Conservation (phyloP, 2,113 vertebrate genomes). For the Dicerorhinus sumatrensis region DNA sequence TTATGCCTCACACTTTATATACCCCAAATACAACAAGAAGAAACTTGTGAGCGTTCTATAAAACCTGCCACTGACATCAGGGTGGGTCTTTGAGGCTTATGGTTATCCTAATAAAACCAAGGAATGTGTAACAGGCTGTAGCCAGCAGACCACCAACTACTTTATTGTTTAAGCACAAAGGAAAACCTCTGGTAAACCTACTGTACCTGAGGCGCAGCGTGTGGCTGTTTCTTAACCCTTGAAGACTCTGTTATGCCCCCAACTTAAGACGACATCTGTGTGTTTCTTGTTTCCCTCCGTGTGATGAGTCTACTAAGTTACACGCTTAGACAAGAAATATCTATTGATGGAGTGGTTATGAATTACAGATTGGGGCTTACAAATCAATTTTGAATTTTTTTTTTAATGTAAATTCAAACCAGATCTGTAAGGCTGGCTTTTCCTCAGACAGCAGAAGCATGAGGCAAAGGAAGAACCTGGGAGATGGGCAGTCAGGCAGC, state of each 20-base stretch:
- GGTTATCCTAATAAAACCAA: conserved; percentile 88
- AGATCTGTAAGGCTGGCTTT: conserved; percentile 55
- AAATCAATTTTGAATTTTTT: conserved; percentile 62
- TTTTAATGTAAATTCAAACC: conserved; percentile 70
- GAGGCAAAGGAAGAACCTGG: neutral
- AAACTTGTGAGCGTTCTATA: conserved; percentile 84
- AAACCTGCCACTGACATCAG: conserved; percentile 83
- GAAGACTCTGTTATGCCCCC: neutral
- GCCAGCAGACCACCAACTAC: conserved; percentile 87
- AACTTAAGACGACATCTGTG: neutral
- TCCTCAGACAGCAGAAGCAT: neutral
- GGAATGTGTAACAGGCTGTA: conserved; percentile 87
- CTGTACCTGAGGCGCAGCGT: conserved; percentile 71
- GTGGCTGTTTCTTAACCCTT: conserved; percentile 74
- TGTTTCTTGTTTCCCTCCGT: conserved; percentile 32
- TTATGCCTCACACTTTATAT: conserved; percentile 80
- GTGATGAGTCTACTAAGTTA: conserved; percentile 56
- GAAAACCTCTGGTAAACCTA: conserved; percentile 73
- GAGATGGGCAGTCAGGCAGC: neutral
- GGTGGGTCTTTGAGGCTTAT: conserved; percentile 85
- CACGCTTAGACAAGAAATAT: conserved; percentile 51
- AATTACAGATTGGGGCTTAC: conserved; percentile 66
- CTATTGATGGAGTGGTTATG: conserved; percentile 54
- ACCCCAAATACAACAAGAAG: conserved; percentile 83
- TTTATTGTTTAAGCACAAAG: conserved; percentile 86